Conservation (phyloP, 2,113 vertebrate species). For the Octodon degus region DNA sequence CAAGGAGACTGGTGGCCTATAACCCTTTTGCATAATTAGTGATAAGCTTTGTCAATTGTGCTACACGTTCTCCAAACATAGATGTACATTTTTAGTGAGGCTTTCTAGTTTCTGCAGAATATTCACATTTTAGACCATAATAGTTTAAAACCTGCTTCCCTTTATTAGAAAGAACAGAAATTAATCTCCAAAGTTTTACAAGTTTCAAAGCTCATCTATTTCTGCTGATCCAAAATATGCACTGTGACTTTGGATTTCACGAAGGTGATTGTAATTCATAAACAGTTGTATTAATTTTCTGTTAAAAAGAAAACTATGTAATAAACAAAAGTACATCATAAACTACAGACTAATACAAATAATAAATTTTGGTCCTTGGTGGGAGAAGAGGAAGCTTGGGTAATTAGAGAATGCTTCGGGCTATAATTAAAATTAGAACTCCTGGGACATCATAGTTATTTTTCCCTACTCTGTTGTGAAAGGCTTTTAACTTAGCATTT, state of each 20-base stretch:
- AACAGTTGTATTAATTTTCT: constrained; percentile 10
- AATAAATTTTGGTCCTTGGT: constrained; percentile 34
- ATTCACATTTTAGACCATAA: not conserved
- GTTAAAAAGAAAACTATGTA: not conserved
- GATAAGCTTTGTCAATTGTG: constrained; percentile 18
- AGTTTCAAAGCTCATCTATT: constrained; percentile 6
- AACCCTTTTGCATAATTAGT: not conserved
- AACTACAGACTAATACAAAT: constrained; percentile 52
- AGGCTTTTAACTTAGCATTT: not conserved
- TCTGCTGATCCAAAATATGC: not conserved
- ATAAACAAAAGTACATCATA: not conserved
- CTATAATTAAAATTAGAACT: not conserved
- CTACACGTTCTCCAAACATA: constrained; percentile 55
- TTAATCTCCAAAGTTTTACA: constrained; percentile 49
- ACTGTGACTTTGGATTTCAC: constrained; percentile 18
- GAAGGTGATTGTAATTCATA: constrained; percentile 46
- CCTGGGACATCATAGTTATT: constrained; percentile 30
- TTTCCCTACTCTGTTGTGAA: not conserved
- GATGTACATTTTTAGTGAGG: not conserved
- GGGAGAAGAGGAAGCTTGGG: not conserved
- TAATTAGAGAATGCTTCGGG: constrained; percentile 16
- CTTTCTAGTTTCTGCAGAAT: not conserved
- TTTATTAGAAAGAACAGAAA: not conserved
- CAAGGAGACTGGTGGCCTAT: not conserved
- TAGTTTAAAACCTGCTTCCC: not conserved